Evolutionary conservation across 2,797 vertebrate species (phyloP), one percentile per base, ranked within the genome.

Genomic region (Urosaurus nigricauda): DNA sequence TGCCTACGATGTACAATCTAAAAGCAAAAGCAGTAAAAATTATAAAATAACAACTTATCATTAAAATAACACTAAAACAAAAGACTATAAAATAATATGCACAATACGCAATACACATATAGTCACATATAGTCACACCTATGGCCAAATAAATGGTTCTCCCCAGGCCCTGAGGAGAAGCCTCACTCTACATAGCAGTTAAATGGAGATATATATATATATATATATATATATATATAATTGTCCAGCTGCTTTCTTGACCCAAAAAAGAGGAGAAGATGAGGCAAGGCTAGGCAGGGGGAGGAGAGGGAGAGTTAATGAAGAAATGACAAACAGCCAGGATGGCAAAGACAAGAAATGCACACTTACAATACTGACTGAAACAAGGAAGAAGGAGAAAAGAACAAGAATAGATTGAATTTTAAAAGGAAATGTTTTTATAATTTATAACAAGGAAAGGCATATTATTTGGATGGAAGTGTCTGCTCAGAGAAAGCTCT

Each of bases 231-330:
- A 56, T 56, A 53, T 53, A 53, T 56, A 13, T 56, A 13, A 19
- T 21, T 60, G 17, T 32, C 19, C 71, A 40, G 70, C 71, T 74
- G n/a, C 35, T 37, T 5, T 74, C 14, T 17, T 35, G 71, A 73
- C 14, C 16, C 14, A 37, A 53, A 79, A 14, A 51, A 2, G 12
- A 47, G 75, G 24, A 13, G 5, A 14, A n/a, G 19, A 29, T 13
- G 51, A 14, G 5, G 29, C 5, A 7, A 51, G 26, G 11, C 7
- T 9, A 21, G 2, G 43, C 0, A 14, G 9, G 29, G 12, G 0
- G 24, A 32, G 7, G 14, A 4, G 2, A 12, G 3, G 32, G 2
- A 5, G 12, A 21, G 14, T 17, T 32, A 12, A 17, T 19, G 16
- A 32, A 17, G 29, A 29, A 51, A 51, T 68, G 16, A 79, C 2